These are phyloP conservation scores for Carettochelys insculpta DNA, from an alignment of 2,113 vertebrate genomes.

Conservation along the genomic window DNA sequence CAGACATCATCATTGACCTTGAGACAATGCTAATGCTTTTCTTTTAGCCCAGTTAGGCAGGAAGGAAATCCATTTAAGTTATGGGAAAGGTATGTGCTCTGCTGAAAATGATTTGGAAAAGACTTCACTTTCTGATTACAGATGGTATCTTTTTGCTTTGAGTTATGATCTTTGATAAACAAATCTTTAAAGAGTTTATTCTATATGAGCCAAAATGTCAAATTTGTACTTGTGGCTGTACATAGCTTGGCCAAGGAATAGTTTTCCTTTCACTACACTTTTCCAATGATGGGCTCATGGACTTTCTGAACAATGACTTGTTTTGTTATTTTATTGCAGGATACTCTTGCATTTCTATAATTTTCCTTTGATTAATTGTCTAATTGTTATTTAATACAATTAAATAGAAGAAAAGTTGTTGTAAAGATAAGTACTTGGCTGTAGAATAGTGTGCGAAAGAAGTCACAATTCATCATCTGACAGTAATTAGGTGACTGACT, in stretches of 20 bases:
- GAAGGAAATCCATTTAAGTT: background rate
- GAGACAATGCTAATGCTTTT: background rate
- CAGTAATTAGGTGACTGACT: slow-evolving; percentile 5
- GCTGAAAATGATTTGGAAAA: background rate
- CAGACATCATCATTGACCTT: background rate
- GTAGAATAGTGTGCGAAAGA: slow-evolving; percentile 24
- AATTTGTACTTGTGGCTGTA: background rate
- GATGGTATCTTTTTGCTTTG: background rate
- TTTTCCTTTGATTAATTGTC: background rate
- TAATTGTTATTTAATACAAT: background rate
- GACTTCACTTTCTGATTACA: background rate
- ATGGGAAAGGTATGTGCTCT: background rate
- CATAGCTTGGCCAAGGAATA: background rate
- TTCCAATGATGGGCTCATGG: background rate
- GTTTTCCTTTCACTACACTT: background rate
- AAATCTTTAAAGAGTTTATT: background rate
- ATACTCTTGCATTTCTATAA: background rate
- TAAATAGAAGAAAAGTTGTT: background rate
- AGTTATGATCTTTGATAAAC: background rate
- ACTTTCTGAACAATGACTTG: background rate
- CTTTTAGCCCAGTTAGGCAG: background rate
- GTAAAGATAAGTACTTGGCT: slow-evolving; percentile 33
- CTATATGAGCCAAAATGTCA: background rate
- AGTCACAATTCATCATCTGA: background rate
- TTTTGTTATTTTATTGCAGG: background rate